Base-by-base conservation (phyloP, 2,797 vertebrate species). In the Brachyalestes nurse region DNA sequence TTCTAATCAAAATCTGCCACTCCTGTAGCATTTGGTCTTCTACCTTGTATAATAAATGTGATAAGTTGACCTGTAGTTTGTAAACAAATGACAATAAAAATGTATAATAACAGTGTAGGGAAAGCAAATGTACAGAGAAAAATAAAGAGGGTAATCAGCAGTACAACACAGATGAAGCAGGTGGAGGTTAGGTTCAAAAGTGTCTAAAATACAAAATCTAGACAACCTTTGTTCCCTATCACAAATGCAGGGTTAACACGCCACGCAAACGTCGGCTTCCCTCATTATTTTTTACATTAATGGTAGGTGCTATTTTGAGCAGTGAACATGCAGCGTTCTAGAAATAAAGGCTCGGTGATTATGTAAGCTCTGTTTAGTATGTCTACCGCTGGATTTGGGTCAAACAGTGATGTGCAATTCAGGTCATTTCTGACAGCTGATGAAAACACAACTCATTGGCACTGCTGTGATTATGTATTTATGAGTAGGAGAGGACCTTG, bases 401-500 rank as follows among this genome's bases (percentile, higher is more conserved):
- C 92, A 94, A 92, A 91, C 89, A 88, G 87, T 90, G 91, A 93
- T 88, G 90, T 86, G 87, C 88, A 94, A 94, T 93, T 91, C 89
- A 93, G 93, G 92, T 93, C 91, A 94, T 86, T 94, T 93, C 86
- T 94, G 93, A 94, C 93, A 95, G 91, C 91, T 93, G 93, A 94
- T 93, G 91, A 94, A 93, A 93, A 94, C 90, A 90, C 88, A 92
- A 93, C 90, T 92, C 91, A 90, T 91, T 83, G 84, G 90, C 65
- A 82, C 85, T 88, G 85, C 86, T 80, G 83, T 92, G 92, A 93
- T 95, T 92, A 94, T 90, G 88, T 91, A 94, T 95, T 95, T 93
- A 93, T 94, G 91, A 95, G 90, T 86, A 77, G 86, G 85, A 91
- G 88, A 89, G 87, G 91, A 92, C 89, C 89, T 92, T 87, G 87